Evolutionary conservation across 2,888 invertebrate genomes (phyloP).

Genomic region (Colostygia pectinataria): DNA sequence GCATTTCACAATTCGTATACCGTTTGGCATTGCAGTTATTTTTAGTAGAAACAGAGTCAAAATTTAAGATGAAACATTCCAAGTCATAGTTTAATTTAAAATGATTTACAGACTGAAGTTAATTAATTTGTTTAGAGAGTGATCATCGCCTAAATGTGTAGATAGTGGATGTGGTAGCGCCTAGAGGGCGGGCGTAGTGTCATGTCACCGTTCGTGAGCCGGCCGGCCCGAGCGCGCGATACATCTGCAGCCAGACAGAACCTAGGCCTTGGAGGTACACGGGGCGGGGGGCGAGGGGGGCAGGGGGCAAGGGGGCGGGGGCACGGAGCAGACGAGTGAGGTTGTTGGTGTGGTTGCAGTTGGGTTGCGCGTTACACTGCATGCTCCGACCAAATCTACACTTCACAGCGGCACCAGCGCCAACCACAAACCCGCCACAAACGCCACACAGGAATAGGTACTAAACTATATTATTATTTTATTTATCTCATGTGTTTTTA

Average conservation of each 20-base stretch:
- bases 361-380: constrained; percentile 95
- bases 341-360: constrained; percentile 90
- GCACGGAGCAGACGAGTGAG: constrained; percentile 62
- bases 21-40: constrained; percentile 56
- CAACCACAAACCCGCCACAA: constrained; percentile 81
- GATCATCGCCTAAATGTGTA: constrained; percentile 65
- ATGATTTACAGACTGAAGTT: constrained; percentile 52
- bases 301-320: constrained; percentile 22
- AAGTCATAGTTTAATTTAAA: constrained; percentile 29
- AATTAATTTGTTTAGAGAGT: constrained; percentile 69
- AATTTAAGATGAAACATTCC: constrained; percentile 38
- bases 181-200: constrained; percentile 32
- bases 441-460: constrained; percentile 83
- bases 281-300: constrained; percentile 24
- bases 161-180: constrained; percentile 76
- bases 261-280: constrained; percentile 13
- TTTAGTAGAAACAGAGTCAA: constrained; percentile 22
- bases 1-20: constrained; percentile 66
- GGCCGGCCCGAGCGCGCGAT: constrained; percentile 33
- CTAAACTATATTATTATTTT: constrained; percentile 77
- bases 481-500: constrained; percentile 60
- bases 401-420: constrained; percentile 82
- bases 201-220: constrained; percentile 10
- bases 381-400: constrained; percentile 88
- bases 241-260: constrained; percentile 47